These are phyloP conservation scores for Carollia perspicillata DNA, from an alignment of 2,113 vertebrate genomes.

Conservation along the genomic window DNA sequence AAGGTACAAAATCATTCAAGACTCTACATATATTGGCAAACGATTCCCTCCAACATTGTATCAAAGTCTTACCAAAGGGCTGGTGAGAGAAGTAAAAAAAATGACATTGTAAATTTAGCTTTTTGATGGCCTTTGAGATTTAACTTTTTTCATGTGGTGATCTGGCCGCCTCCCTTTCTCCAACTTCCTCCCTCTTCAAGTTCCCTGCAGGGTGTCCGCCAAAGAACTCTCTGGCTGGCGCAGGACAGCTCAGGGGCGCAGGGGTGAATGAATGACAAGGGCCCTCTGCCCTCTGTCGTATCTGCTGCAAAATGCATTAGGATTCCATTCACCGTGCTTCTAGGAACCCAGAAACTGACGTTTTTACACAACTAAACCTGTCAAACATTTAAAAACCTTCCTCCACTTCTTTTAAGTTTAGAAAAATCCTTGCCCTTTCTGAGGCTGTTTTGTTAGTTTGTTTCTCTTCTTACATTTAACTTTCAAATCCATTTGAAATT, in stretches of 20 bases:
- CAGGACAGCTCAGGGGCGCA: not conserved
- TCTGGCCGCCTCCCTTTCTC: not conserved
- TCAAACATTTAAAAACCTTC: not conserved
- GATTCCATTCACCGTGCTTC: not conserved
- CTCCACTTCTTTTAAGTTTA: not conserved
- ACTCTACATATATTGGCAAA: not conserved
- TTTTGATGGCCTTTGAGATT: not conserved
- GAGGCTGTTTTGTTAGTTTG: not conserved
- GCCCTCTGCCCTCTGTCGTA: fast-evolving
- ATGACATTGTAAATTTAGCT: not conserved
- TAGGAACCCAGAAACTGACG: not conserved
- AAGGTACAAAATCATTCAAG: not conserved
- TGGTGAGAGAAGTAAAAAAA: not conserved
- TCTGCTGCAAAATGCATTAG: not conserved
- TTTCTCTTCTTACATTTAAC: not conserved
- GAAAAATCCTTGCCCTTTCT: slow-evolving; percentile 15
- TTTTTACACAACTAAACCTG: not conserved
- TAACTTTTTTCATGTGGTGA: not conserved
- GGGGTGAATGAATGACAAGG: not conserved
- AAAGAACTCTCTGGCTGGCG: not conserved
- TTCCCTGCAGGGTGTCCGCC: not conserved
- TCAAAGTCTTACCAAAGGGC: not conserved
- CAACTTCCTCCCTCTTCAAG: not conserved
- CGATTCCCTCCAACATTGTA: not conserved
- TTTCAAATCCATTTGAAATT: slow-evolving; percentile 5